A percentile compares a stretch with the other conserved stretches of the same genome.
Evolutionary conservation across 2,113 vertebrate genomes (phyloP).

Genomic region (Axis porcinus): DNA sequence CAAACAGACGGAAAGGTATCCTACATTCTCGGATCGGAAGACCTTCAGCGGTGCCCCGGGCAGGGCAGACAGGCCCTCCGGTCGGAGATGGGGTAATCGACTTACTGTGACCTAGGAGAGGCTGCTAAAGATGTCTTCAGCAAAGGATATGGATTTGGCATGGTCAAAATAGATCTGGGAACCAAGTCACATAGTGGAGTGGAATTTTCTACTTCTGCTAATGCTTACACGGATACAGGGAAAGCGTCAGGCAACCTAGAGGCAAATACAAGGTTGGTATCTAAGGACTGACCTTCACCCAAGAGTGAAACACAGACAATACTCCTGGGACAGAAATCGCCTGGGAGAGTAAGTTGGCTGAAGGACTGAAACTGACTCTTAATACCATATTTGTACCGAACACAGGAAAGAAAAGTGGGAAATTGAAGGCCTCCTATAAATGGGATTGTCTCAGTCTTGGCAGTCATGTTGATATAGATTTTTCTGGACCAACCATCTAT

Average conservation of each 20-base stretch:
- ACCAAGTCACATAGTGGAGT: neutral
- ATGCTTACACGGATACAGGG: neutral
- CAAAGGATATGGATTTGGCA: neutral
- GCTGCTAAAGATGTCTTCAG: neutral
- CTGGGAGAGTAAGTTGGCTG: neutral
- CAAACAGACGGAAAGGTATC: neutral
- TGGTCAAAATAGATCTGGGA: neutral
- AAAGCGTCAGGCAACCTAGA: neutral
- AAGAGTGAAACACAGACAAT: neutral
- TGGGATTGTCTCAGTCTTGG: neutral
- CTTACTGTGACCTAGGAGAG: neutral
- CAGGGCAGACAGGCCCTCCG: neutral
- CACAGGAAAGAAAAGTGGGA: neutral
- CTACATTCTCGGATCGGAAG: neutral
- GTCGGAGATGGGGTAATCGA: neutral
- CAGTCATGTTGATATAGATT: neutral
- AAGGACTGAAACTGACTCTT: neutral
- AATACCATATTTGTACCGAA: neutral
- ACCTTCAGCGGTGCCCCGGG: neutral
- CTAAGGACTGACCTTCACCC: neutral
- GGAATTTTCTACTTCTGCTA: neutral
- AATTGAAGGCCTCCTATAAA: neutral
- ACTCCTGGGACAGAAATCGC: neutral
- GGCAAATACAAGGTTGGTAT: neutral
- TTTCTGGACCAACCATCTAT: neutral